A percentile compares a stretch with the other conserved stretches of the same genome.
These are phyloP conservation scores for Poeciliopsis prolifica DNA, from an alignment of 2,113 vertebrate species.

Conservation along the genomic window DNA sequence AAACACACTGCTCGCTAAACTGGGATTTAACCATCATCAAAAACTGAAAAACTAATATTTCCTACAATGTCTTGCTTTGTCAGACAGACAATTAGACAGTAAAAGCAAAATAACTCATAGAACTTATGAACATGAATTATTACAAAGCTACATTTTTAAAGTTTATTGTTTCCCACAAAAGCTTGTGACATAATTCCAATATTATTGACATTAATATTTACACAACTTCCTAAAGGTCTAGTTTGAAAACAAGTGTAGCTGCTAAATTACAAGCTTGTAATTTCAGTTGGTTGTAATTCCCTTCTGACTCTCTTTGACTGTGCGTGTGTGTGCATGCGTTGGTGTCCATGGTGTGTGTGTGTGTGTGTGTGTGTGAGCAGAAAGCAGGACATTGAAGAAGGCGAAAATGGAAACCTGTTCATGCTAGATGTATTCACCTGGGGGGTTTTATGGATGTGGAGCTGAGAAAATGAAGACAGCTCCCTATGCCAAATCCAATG, in stretches of 20 bases:
- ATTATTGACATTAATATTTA: slow-evolving; percentile 5
- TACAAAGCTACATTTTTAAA: neutral
- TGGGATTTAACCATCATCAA: neutral
- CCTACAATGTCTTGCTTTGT: neutral
- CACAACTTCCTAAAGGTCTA: neutral
- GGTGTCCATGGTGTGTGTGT: neutral
- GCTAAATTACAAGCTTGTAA: neutral
- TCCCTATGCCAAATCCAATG: slow-evolving; percentile 20
- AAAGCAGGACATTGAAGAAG: slow-evolving; percentile 21
- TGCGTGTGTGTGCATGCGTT: slow-evolving; percentile 16
- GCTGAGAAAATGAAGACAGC: slow-evolving; percentile 44
- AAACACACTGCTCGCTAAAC: slow-evolving; percentile 10
- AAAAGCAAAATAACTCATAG: neutral
- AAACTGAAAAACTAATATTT: neutral
- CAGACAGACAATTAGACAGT: neutral
- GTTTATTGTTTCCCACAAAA: neutral
- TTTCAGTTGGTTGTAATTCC: slow-evolving; percentile 10
- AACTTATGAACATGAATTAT: neutral
- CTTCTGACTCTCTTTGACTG: neutral
- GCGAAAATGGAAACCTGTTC: slow-evolving; percentile 56
- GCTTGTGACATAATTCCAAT: neutral
- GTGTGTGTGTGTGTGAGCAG: neutral
- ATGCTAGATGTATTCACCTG: slow-evolving; percentile 31
- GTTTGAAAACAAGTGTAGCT: neutral
- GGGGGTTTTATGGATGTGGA: slow-evolving; percentile 35